Evolutionary conservation across 92 coral and sea anemone species (phyloP), one percentile per base, ranked within the genome.

Genomic region (Epizoanthus rinbou): DNA sequence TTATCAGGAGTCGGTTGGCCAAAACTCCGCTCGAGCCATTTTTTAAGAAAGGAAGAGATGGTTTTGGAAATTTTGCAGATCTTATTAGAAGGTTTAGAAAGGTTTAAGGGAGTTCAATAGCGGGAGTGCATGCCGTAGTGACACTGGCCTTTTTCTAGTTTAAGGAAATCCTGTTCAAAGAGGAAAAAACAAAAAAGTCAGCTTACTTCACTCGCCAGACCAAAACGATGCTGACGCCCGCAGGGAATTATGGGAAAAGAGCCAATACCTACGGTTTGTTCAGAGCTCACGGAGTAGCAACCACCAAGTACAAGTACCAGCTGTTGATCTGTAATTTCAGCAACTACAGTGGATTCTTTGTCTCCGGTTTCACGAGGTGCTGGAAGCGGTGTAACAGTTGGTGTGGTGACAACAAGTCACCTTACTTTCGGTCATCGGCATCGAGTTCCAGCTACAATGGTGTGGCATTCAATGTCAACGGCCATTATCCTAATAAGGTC

Each of bases 381-480:
- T 71, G 47, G 80, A 86, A 86, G 54, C 2, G 10, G 0, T 86
- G 89, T 70, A 7, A 58, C 56, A 2, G 3, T 19, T 86, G 89
- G 86, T 80, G 86, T 24, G 0, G 1, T 13, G 89, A 86, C 56
- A 4, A 0, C 0, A 0, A 2, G 7, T 82, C 90, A 9, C 66
- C 86, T 2, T 86, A 86, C 24, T 86, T 86, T 53, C 86, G 81
- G 9, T 68, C 86, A 23, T 57, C 89, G 41, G 21, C 89, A 0
- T 56, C 85, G 10, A 57, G 21, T 50, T 0, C 23, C 2, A 2
- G 11, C 3, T 59, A 31, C 67, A 8, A 18, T 10, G 86, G 89
- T 22, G 89, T 86, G 76, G 89, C 89, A 10, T 86, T 86, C 39
- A 80, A 86, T 68, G 66, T 60, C 85, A 87, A 87, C 24, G 90